These are phyloP conservation scores for Atta texana DNA, from an alignment of 1,140 invertebrate species.

Conservation along the genomic window DNA sequence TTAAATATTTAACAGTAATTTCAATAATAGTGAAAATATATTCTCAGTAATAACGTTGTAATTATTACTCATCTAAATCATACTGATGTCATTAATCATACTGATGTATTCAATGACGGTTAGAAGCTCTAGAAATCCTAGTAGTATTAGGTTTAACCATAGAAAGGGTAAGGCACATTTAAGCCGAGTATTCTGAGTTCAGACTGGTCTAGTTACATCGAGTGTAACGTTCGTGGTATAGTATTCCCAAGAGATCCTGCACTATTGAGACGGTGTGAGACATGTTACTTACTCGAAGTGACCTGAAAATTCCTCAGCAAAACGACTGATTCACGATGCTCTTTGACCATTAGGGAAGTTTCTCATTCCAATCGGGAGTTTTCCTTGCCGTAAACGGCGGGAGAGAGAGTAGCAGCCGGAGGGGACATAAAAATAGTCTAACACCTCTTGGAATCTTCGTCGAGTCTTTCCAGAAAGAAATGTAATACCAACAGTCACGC, in stretches of 20 bases:
- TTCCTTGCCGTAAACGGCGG: constrained; percentile 13
- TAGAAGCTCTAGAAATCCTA: neutral
- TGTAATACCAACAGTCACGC: constrained; percentile 23
- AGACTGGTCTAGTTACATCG: neutral
- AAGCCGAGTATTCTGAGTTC: constrained; percentile 4
- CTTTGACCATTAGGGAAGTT: constrained; percentile 55
- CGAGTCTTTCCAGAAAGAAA: constrained; percentile 23
- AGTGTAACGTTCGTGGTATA: neutral
- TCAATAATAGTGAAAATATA: neutral
- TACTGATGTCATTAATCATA: neutral
- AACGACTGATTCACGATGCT: constrained; percentile 44
- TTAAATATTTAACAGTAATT: constrained; percentile 7
- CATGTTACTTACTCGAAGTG: constrained; percentile 54
- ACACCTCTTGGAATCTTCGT: constrained; percentile 35
- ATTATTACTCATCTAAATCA: constrained; percentile 9
- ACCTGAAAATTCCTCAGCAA: constrained; percentile 55
- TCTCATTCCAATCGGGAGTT: constrained; percentile 48
- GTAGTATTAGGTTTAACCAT: neutral
- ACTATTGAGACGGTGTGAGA: constrained; percentile 6
- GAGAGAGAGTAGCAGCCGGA: neutral
- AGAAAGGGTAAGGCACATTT: neutral
- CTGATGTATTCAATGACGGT: neutral
- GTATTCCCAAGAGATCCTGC: constrained; percentile 33
- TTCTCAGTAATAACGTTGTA: neutral
- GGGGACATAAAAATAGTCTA: neutral